phyloP scores from a whole-genome alignment of 2,797 vertebrate genomes.

The Heterohyrax brucei region DNA sequence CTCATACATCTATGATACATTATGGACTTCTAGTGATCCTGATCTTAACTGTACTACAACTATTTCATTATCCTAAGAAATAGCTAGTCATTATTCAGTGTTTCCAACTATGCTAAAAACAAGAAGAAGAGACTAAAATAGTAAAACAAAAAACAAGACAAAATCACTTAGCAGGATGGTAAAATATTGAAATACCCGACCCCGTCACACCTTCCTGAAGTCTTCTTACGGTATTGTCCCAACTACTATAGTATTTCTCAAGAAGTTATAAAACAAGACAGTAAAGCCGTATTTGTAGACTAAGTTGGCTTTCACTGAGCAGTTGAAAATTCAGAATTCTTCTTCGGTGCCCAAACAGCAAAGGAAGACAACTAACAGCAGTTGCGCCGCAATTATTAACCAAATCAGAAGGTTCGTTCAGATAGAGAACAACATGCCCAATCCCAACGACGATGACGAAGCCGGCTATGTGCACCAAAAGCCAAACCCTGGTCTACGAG shows the following conservation, averaged over 20 bases:
- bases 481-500: background rate
- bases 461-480: accelerated
- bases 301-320: background rate
- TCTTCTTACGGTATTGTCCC: background rate
- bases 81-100: background rate
- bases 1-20: background rate
- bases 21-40: background rate
- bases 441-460: background rate
- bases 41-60: background rate
- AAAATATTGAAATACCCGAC: accelerated
- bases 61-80: conserved; percentile 18
- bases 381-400: background rate
- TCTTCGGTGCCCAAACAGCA: background rate
- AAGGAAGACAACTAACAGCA: background rate
- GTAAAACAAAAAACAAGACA: background rate
- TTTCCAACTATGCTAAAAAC: background rate
- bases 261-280: background rate
- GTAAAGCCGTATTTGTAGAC: background rate
- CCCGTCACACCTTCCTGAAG: accelerated
- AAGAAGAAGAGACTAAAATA: background rate
- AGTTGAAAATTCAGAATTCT: background rate
- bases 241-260: background rate
- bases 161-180: no score
- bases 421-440: accelerated
- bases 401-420: background rate